Evolutionary conservation across 2,888 invertebrate species (phyloP).

Genomic region (Ennomos erosarius): DNA sequence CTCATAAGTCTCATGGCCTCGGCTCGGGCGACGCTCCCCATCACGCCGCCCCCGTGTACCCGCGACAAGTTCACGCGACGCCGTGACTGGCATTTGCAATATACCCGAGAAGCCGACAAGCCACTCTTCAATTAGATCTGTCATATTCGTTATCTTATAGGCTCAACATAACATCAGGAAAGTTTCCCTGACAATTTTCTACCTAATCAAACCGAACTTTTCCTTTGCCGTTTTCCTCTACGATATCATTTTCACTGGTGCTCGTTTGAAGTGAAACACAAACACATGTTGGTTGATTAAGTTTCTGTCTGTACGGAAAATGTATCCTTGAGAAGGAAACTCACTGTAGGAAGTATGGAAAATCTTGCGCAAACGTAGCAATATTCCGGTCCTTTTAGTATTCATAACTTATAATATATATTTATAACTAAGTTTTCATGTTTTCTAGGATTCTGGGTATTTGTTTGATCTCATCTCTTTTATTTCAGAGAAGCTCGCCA

Average conservation of each 20-base stretch:
- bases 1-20: constrained; percentile 82
- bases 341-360: too few species aligned
- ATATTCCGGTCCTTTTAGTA: too few species aligned
- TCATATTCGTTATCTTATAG: constrained; percentile 56
- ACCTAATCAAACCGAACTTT: constrained; percentile 42
- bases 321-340: neutral
- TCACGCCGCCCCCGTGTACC: constrained; percentile 51
- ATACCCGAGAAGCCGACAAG: constrained; percentile 55
- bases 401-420: too few species aligned
- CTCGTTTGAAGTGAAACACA: constrained; percentile 33
- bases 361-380: too few species aligned
- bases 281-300: constrained; percentile 30
- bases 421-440: too few species aligned
- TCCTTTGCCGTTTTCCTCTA: constrained; percentile 34
- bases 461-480: too few species aligned
- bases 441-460: too few species aligned
- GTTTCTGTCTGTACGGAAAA: constrained; percentile 13
- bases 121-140: constrained; percentile 63
- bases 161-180: constrained; percentile 43
- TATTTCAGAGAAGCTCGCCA: too few species aligned
- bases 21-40: constrained; percentile 61
- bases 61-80: constrained; percentile 69
- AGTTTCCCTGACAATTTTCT: constrained; percentile 43
- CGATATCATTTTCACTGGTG: constrained; percentile 31
- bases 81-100: constrained; percentile 74